Evolutionary conservation across 2,797 vertebrate species (phyloP), one percentile per base, ranked within the genome.

Genomic region (Chelon auratus): DNA sequence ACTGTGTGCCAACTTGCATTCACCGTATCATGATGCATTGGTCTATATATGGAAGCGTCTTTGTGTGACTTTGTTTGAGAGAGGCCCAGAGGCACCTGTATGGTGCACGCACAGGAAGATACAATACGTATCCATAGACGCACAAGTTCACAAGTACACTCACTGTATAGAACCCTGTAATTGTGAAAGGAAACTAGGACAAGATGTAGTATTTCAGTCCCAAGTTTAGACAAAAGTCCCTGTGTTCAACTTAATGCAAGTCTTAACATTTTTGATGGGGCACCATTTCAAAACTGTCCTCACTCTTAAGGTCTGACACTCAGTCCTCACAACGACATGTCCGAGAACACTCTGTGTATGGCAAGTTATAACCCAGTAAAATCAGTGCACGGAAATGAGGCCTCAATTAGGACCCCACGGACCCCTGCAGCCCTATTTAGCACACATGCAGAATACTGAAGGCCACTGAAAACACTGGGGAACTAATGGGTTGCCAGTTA

Each of bases 401-500:
- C 30, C 68, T 77, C 30, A 81, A 79, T 85, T 77, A 61, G 75
- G 68, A 84, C 75, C 70, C 72, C 42, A 54, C 2, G 48, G 77
- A 74, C 68, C 76, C 67, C 64, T 69, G 52, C 66, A 75, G 58
- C 73, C 37, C 10, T 10, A 45, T 36, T 76, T 55, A 72, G 68
- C 54, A 72, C 62, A 14, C 68, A 62, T 2, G 51, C 39, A 81
- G 48, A 79, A 77, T 58, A 66, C 30, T 65, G 63, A 64, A 39
- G 39, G 53, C 68, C 55, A 65, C 62, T 77, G 55, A 65, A 72
- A 81, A 65, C 68, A 76, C 54, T 24, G 56, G 67, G 83, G 59
- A 63, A 68, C 80, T 83, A 87, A 88, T 81, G 69, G 76, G 67
- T 77, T 82, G 61, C 87, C 82, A 87, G 70, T 80, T 80, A 83